Base-by-base conservation (phyloP, 2,797 vertebrate species). In the Heteromormyrus szaboi region DNA sequence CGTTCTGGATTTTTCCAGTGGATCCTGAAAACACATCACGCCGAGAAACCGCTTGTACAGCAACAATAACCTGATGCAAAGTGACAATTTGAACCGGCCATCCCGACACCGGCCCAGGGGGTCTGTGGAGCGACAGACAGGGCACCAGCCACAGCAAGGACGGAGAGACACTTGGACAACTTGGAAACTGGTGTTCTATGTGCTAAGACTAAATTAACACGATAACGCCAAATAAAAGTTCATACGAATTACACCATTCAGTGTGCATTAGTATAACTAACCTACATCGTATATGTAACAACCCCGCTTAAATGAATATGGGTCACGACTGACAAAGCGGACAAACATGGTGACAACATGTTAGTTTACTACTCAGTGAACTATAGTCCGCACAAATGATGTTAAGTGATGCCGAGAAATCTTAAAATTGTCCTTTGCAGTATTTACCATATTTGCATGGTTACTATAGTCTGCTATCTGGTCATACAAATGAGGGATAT, bases 341-440 rank as follows among this genome's bases (percentile, higher is more conserved):
- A 33, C 87, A 84, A 88, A 33, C 12, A 72, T 84, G 89, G 88
- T 86, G 91, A 14, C 68, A 90, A 92, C 91, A 91, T 90, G 89
- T 33, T 88, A 86, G 48, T 48, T 89, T 87, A 46, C 79, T 88
- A 53, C 8, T 88, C 87, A 33, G 51, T 84, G 29, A 79, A 19
- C 72, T 85, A 50, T 85, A 54, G 72, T 86, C 65, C 72, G 83
- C 88, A 88, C 83, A 89, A 65, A 88, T 87, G 50, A 88, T 86
- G 62, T 68, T 46, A 7, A 56, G 76, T 29, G 51, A 56, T 22
- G n/a, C 25, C 19, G 2, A n/a, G 37, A 37, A 81, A 46, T 51
- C 19, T 8, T 25, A 51, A 85, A 25, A 83, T 8, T 4, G 54
- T 41, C 51, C 37, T 19, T 72, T 72, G n/a, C 37, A 56, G 11